Conservation (phyloP, 2,113 vertebrate genomes). For the Balaeniceps rex region DNA sequence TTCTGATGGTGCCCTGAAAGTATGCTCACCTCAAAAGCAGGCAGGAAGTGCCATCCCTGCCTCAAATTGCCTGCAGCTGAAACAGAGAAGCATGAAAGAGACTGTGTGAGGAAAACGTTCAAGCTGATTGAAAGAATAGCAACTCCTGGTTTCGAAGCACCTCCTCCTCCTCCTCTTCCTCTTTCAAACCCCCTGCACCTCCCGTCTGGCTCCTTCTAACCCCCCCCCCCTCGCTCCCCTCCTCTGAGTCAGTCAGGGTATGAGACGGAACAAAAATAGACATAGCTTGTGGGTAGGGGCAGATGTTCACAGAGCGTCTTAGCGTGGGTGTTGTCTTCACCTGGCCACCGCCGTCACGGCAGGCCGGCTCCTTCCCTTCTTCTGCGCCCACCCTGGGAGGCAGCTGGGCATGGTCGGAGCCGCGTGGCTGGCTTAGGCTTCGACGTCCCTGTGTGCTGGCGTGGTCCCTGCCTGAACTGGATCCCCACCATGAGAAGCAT, state of each 20-base stretch:
- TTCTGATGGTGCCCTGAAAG: constrained; percentile 20
- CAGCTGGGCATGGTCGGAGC: neutral
- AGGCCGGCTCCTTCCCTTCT: neutral
- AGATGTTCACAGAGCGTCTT: neutral
- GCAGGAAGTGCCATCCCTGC: constrained; percentile 22
- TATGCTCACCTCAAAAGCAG: neutral
- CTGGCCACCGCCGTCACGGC: neutral
- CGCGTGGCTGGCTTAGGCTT: neutral
- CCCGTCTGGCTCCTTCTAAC: neutral
- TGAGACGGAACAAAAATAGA: neutral
- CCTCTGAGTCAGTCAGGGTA: neutral
- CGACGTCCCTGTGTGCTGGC: accelerated
- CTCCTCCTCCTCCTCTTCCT: neutral
- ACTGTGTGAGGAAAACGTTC: neutral
- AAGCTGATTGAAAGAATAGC: neutral
- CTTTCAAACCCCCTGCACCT: neutral
- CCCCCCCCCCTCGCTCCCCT: neutral
- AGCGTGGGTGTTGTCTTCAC: neutral
- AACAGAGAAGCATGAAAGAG: neutral
- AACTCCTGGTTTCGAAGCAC: neutral
- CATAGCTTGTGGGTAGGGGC: neutral
- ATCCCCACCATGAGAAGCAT: neutral
- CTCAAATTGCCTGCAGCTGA: constrained; percentile 3
- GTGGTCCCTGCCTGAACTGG: accelerated
- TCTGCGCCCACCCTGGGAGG: neutral